phyloP scores from a whole-genome alignment of 2,888 invertebrate genomes.

The Doris montereyensis region DNA sequence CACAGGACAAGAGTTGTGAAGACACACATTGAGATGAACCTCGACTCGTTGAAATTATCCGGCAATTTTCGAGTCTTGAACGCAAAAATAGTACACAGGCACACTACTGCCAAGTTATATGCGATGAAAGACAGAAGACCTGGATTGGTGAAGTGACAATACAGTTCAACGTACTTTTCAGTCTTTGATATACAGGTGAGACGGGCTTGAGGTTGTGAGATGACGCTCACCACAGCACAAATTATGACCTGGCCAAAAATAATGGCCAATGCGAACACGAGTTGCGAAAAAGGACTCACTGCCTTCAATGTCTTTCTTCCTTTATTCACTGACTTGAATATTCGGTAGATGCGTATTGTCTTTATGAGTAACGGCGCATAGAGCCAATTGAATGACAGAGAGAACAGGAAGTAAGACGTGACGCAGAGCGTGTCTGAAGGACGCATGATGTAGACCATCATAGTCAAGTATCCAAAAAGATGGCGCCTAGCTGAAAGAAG shows the following conservation, averaged over 20 bases:
- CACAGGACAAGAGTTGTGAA: conserved; percentile 63
- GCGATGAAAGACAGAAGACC: conserved; percentile 54
- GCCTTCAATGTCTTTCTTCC: conserved; percentile 31
- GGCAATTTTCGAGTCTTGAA: conserved; percentile 65
- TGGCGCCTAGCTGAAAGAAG: conserved; percentile 57
- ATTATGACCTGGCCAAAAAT: conserved; percentile 38
- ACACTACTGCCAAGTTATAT: conserved; percentile 59
- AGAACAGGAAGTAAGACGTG: conserved; percentile 45
- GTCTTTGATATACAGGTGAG: conserved; percentile 43
- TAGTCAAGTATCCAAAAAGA: conserved; percentile 53
- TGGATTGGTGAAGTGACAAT: conserved; percentile 50
- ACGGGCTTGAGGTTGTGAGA: conserved; percentile 1
- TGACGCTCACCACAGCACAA: too few species aligned
- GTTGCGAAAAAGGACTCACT: conserved; percentile 42
- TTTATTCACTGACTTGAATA: conserved; percentile 43
- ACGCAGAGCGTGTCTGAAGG: conserved; percentile 46
- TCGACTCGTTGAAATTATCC: conserved; percentile 67
- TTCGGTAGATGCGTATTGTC: conserved; percentile 50
- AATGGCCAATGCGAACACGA: conserved; percentile 29
- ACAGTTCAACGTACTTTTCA: conserved; percentile 55
- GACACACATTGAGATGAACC: conserved; percentile 63
- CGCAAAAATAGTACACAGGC: conserved; percentile 59
- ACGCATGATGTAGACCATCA: conserved; percentile 49
- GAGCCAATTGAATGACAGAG: conserved; percentile 46
- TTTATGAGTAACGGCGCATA: conserved; percentile 53